Evolutionary conservation across 2,113 vertebrate genomes (phyloP).

Genomic region (Peromyscus maniculatus): DNA sequence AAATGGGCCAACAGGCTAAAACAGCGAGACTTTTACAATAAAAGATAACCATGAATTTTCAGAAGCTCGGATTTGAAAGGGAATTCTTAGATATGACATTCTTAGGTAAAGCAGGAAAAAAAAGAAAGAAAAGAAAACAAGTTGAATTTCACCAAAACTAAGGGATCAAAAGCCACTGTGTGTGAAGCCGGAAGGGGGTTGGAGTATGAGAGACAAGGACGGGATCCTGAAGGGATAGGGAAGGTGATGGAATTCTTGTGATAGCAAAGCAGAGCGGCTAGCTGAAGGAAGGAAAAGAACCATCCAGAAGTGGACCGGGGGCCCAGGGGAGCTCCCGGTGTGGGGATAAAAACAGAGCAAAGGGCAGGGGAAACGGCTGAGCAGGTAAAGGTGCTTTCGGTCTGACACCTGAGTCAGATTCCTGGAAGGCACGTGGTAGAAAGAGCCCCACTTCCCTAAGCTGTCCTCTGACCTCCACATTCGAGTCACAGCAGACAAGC

Average conservation of each 20-base stretch:
- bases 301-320: background rate
- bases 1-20: background rate
- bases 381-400: background rate
- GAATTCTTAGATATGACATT: background rate
- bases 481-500: background rate
- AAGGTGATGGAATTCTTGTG: background rate
- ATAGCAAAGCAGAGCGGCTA: background rate
- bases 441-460: too few relatives aligned
- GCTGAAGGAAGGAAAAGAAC: background rate
- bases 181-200: background rate
- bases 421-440: background rate
- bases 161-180: background rate
- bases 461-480: background rate
- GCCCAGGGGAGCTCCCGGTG: background rate
- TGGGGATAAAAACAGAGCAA: too few relatives aligned
- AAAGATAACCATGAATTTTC: background rate
- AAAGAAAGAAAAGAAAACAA: background rate
- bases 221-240: background rate
- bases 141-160: background rate
- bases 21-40: too few relatives aligned
- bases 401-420: too few relatives aligned
- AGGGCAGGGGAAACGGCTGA: background rate
- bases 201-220: background rate
- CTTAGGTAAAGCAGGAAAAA: too few relatives aligned
- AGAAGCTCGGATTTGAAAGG: background rate